Evolutionary conservation across 2,888 invertebrate genomes (phyloP).

Genomic region (Urechis unicinctus): DNA sequence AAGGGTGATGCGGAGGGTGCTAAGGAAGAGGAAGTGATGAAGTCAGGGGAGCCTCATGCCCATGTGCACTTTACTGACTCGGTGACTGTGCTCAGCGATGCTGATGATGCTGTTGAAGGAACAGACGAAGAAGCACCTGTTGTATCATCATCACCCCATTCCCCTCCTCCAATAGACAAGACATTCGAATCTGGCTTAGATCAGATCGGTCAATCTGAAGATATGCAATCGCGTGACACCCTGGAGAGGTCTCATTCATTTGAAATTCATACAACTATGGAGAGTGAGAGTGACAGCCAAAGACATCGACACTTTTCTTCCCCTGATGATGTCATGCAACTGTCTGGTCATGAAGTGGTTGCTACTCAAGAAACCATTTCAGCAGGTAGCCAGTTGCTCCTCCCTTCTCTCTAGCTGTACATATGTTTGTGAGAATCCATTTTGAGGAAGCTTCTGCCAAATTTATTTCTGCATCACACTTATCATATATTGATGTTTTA

Average conservation of each 20-base stretch:
- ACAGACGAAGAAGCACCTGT: neutral
- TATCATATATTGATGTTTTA: too few species aligned
- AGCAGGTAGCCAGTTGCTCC: too few species aligned
- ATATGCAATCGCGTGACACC: neutral
- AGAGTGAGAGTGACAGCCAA: neutral
- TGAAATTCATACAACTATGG: neutral
- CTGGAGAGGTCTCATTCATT: conserved; percentile 4
- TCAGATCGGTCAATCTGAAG: neutral
- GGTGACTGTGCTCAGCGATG: neutral
- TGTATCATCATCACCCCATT: neutral
- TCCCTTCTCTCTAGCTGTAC: too few species aligned
- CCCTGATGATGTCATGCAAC: neutral
- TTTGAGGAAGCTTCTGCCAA: too few species aligned
- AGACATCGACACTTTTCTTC: conserved; percentile 3
- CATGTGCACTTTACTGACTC: neutral
- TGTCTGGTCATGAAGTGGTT: neutral
- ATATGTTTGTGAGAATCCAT: too few species aligned
- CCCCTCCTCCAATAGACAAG: conserved; percentile 13
- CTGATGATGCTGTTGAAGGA: neutral
- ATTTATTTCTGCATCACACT: too few species aligned
- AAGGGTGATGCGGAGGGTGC: conserved; percentile 18
- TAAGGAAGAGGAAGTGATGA: conserved; percentile 10
- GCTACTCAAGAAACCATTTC: too few species aligned
- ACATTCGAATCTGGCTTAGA: conserved; percentile 12
- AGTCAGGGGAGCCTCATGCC: conserved; percentile 7